These are phyloP conservation scores for Oscheius myriophilus DNA, from an alignment of 2,888 invertebrate genomes.

Conservation along the genomic window DNA sequence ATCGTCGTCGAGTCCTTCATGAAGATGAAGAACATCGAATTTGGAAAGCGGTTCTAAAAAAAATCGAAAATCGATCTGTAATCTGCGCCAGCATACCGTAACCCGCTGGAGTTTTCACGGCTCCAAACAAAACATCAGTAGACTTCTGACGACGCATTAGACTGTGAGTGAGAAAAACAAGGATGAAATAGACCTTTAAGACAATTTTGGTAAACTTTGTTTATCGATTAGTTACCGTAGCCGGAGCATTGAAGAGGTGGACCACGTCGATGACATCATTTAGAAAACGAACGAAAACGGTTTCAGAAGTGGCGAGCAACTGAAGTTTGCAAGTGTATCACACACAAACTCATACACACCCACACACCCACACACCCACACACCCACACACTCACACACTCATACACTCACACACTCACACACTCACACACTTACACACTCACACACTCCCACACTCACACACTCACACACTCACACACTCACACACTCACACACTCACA, in stretches of 20 bases:
- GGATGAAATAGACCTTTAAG: slow-evolving; percentile 28
- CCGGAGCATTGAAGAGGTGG: slow-evolving; percentile 29
- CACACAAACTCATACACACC: no score
- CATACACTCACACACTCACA: no score
- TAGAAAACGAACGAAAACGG: neutral
- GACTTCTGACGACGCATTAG: neutral
- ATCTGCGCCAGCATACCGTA: slow-evolving; percentile 5
- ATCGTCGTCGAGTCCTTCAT: slow-evolving; percentile 27
- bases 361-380: no score
- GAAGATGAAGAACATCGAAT: slow-evolving; percentile 28
- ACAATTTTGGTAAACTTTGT: neutral
- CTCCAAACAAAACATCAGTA: slow-evolving; percentile 17
- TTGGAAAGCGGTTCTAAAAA: slow-evolving; percentile 23
- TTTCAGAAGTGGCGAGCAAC: neutral
- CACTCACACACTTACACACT: no score
- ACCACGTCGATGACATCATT: slow-evolving; percentile 21
- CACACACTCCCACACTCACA: no score
- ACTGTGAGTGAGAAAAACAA: slow-evolving; percentile 19
- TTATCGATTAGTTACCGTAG: slow-evolving; percentile 12
- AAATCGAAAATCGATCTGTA: no score
- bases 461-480: no score
- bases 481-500: no score
- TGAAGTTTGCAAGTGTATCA: slow-evolving; percentile 7
- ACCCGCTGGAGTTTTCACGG: slow-evolving; percentile 15
- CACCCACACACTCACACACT: no score